Evolutionary conservation across 2,113 vertebrate genomes (phyloP).

Genomic region (Equus przewalskii): DNA sequence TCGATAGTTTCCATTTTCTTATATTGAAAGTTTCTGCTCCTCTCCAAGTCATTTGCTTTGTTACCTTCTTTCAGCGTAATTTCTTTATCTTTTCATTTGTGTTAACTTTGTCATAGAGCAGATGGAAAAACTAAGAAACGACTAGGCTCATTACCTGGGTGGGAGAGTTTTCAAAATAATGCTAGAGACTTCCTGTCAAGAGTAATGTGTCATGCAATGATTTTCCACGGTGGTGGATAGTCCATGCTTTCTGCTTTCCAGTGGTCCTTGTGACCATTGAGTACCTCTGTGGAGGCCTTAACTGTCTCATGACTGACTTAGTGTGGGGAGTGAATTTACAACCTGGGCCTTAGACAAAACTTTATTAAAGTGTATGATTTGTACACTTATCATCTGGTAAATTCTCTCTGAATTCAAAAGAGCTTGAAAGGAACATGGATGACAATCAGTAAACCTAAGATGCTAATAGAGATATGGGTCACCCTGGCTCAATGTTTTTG

Average conservation of each 20-base stretch:
- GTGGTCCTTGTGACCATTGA: not conserved
- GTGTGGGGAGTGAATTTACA: not conserved
- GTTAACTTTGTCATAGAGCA: not conserved
- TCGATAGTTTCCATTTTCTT: not conserved
- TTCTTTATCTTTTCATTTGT: slow-evolving; percentile 1
- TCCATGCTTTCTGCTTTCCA: not conserved
- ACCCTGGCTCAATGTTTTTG: slow-evolving; percentile 45
- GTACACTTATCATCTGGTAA: not conserved
- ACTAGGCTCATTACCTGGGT: not conserved
- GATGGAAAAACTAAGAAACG: slow-evolving; percentile 27
- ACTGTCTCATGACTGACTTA: not conserved
- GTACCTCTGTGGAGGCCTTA: not conserved
- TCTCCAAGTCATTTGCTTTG: not conserved
- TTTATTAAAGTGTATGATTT: slow-evolving; percentile 37
- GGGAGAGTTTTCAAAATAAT: not conserved
- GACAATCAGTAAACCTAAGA: slow-evolving; percentile 23
- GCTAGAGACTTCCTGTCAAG: not conserved
- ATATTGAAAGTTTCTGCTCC: not conserved
- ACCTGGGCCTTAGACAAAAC: not conserved
- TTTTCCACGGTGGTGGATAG: not conserved
- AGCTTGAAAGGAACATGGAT: slow-evolving; percentile 38
- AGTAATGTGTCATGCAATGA: not conserved
- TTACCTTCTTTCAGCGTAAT: not conserved
- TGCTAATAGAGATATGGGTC: slow-evolving; percentile 31
- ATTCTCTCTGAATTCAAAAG: slow-evolving; percentile 31